Evolutionary conservation across 2,797 vertebrate genomes (phyloP), one percentile per base, ranked within the genome.

Genomic region (Mormyrus proboscirostris): DNA sequence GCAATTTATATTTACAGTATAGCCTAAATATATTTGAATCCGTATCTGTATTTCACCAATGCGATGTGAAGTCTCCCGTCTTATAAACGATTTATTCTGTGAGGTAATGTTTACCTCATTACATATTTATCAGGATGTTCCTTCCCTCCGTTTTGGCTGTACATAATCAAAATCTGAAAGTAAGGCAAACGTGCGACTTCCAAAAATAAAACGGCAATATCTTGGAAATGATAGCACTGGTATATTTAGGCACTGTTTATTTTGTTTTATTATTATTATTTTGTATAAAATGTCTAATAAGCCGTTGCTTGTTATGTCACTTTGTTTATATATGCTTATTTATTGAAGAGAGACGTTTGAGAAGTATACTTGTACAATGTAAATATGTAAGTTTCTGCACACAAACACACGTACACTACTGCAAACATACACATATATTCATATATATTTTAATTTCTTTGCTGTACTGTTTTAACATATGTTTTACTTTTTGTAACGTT

Each of bases 81-180:
- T 96, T 96, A 96, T 96, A 94, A 96, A 96, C 93, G 96, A 97
- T 97, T 97, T 97, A 97, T 97, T 96, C 96, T 96, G 96, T 96
- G 94, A 97, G 97, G 95, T 96, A 97, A 97, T 97, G 97, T 98
- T 98, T 98, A 98, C 97, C 95, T 97, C 93, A 95, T 97, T 98
- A 97, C 96, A 97, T 98, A 98, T 98, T 98, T 98, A 98, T 98
- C 96, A 97, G 97, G 97, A 97, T 97, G n/a, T 97, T 96, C 96
- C 95, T 92, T 12, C n/a, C n/a, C 94, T 92, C 94, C 90, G 92
- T 95, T 96, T 94, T 94, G 88, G 93, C 94, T 94, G 93, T 94
- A 95, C 94, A 96, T 96, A 95, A 96, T 95, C 94, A 92, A 93
- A 95, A 94, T 94, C 92, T 95, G 94, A 95, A 93, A 95, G 94